Conservation (phyloP, 2,113 vertebrate genomes). For the Chrysochloris asiatica region DNA sequence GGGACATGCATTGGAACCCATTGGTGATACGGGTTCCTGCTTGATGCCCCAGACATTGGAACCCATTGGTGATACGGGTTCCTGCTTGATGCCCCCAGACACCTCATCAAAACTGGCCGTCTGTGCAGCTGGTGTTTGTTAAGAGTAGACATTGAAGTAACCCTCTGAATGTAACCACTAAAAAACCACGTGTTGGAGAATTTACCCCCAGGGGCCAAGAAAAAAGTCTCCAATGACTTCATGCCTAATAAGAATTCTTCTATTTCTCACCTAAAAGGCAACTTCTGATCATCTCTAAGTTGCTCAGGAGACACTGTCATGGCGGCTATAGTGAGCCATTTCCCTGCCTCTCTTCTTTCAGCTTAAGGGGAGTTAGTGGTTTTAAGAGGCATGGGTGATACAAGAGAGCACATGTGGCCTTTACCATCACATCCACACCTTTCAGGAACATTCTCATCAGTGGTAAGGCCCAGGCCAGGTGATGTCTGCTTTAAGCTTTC, state of each 20-base stretch:
- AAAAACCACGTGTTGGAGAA: neutral
- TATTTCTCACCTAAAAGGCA: neutral
- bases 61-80: neutral
- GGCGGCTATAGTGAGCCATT: neutral
- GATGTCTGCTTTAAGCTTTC: neutral
- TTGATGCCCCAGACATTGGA: neutral
- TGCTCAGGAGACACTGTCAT: neutral
- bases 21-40: neutral
- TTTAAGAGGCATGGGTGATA: neutral
- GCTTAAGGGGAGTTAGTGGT: neutral
- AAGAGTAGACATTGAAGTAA: neutral
- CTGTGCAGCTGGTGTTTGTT: neutral
- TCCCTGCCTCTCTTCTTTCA: neutral
- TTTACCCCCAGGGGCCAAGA: neutral
- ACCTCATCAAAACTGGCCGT: neutral
- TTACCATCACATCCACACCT: no score
- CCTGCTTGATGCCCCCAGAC: neutral
- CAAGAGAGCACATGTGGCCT: rapidly evolving
- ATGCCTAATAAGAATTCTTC: neutral
- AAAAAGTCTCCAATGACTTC: neutral
- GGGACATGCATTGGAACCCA: constrained; percentile 53
- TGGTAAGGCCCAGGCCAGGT: neutral
- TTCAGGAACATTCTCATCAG: neutral
- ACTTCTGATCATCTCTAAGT: neutral
- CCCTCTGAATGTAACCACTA: neutral